Evolutionary conservation across 2,888 invertebrate genomes (phyloP).

Genomic region (Caenorhabditis becei): DNA sequence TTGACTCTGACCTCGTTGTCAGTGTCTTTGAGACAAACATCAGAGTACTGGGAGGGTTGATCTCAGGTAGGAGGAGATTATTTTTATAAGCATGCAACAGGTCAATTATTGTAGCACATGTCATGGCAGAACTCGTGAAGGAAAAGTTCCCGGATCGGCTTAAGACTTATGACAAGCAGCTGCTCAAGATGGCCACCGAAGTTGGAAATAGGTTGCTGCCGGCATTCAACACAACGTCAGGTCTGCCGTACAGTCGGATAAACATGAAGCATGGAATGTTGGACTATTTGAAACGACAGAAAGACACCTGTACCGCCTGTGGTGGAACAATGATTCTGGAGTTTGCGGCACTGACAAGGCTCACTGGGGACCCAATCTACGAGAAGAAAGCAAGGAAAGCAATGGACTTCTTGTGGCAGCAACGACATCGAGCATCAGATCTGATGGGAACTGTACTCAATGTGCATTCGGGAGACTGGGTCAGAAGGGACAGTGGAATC

Average conservation of each 20-base stretch:
- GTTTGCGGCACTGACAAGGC: conserved; percentile 90
- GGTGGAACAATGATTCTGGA: conserved; percentile 98
- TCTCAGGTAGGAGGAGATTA: conserved; percentile 83
- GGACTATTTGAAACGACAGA: conserved; percentile 75
- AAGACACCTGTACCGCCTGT: conserved; percentile 90
- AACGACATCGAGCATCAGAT: conserved; percentile 91
- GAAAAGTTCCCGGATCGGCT: conserved; percentile 85
- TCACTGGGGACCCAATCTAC: conserved; percentile 92
- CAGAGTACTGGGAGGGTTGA: conserved; percentile 89
- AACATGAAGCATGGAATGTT: conserved; percentile 81
- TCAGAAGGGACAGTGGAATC: conserved; percentile 95
- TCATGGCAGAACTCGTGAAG: conserved; percentile 90
- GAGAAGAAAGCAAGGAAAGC: conserved; percentile 95
- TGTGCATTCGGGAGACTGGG: conserved; percentile 98
- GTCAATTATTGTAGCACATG: conserved; percentile 86
- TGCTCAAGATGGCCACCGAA: conserved; percentile 92
- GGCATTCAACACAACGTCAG: conserved; percentile 98
- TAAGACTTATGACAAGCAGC: conserved; percentile 84
- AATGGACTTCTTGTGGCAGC: conserved; percentile 97
- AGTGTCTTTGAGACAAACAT: conserved; percentile 99
- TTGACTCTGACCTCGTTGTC: conserved; percentile 95
- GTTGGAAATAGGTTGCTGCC: conserved; percentile 93
- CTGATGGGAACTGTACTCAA: conserved; percentile 97
- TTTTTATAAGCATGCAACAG: not conserved
- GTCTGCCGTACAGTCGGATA: conserved; percentile 92